Percentiles rank a stretch among this genome's conserved stretches.
phyloP scores from a whole-genome alignment of 2,797 vertebrate genomes.

The Acomys russatus region DNA sequence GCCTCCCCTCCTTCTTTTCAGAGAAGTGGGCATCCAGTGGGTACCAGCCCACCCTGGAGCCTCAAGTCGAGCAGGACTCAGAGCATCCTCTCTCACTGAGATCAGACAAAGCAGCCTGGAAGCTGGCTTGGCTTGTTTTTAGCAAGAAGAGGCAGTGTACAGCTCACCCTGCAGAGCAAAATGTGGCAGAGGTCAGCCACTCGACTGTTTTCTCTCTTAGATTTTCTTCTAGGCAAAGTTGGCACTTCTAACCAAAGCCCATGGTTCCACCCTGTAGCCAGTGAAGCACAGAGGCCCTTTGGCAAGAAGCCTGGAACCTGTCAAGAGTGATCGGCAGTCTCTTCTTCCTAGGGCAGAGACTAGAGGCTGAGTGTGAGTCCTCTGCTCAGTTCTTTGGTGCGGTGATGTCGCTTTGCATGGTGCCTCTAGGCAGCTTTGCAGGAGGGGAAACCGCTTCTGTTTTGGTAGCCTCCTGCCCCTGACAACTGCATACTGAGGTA shows the following conservation, averaged over 20 bases:
- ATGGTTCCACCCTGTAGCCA: neutral
- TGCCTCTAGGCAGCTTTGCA: neutral
- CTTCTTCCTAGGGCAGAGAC: neutral
- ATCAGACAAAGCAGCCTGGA: neutral
- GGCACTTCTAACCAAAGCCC: neutral
- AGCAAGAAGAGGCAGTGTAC: neutral
- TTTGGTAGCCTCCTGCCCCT: neutral
- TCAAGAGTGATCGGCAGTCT: neutral
- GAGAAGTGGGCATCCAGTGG: no score
- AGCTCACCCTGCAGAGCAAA: neutral
- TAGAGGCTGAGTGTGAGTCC: neutral
- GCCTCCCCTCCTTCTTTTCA: no score
- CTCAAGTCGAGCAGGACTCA: no score
- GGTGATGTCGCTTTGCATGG: neutral
- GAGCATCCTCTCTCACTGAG: no score
- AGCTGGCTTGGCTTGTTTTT: neutral
- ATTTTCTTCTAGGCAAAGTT: constrained; percentile 42
- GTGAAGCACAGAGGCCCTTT: neutral
- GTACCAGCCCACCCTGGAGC: no score
- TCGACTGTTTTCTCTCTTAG: neutral
- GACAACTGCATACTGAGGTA: neutral
- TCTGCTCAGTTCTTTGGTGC: constrained; percentile 18
- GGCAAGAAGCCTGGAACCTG: neutral
- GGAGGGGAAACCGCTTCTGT: neutral
- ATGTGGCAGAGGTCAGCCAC: neutral